phyloP scores from a whole-genome alignment of 2,888 invertebrate genomes.

The Erebia ligea region DNA sequence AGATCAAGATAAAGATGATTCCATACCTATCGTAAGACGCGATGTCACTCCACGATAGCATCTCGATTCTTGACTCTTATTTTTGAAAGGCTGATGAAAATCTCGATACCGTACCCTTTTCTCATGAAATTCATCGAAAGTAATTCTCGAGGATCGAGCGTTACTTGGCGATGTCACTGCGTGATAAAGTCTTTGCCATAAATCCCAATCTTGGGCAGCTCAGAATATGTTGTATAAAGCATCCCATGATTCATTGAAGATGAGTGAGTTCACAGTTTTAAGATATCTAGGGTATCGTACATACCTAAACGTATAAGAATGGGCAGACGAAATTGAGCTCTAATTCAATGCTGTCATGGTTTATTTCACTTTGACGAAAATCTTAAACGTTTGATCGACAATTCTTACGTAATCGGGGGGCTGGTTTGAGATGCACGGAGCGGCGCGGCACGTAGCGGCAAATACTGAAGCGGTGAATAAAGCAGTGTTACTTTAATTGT shows the following conservation, averaged over 20 bases:
- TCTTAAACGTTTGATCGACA: too few species aligned
- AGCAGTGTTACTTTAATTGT: too few species aligned
- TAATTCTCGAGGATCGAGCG: not conserved
- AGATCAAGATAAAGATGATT: not conserved
- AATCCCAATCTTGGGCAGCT: not conserved
- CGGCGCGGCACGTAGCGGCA: too few species aligned
- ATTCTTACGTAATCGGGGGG: too few species aligned
- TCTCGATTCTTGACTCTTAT: constrained; percentile 3
- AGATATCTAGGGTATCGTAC: too few species aligned
- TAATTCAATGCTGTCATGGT: too few species aligned
- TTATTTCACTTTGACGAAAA: too few species aligned
- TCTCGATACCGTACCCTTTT: constrained; percentile 7
- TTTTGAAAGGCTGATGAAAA: constrained; percentile 7
- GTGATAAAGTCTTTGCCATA: constrained; percentile 15
- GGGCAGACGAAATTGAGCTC: too few species aligned
- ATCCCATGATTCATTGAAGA: not conserved
- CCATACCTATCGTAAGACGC: not conserved
- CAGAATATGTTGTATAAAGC: not conserved
- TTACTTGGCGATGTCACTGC: not conserved
- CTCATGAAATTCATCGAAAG: constrained; percentile 6
- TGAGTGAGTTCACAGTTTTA: not conserved
- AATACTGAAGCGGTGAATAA: too few species aligned
- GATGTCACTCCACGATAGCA: not conserved
- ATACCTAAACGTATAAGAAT: too few species aligned
- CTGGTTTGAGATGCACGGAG: too few species aligned